Percentiles rank a stretch among this genome's conserved stretches.
Conservation (phyloP, 2,888 invertebrate genomes). For the Papilio elwesi region DNA sequence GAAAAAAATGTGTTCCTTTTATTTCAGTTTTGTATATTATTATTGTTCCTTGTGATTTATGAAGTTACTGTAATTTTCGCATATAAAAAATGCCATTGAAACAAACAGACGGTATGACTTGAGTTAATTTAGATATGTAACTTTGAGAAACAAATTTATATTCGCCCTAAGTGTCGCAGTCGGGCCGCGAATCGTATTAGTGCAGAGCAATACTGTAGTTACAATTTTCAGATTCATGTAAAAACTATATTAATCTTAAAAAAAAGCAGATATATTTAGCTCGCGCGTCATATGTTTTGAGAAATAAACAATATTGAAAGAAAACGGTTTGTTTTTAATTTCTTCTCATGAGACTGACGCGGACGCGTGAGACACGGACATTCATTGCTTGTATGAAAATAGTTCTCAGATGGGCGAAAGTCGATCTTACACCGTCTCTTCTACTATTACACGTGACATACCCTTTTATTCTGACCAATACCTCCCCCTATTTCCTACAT, state of each 20-base stretch:
- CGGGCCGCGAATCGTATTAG: not conserved
- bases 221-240: not conserved
- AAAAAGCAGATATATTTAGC: not conserved
- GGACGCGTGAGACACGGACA: too few species aligned
- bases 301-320: constrained; percentile 17
- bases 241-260: not conserved
- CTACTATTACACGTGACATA: too few species aligned
- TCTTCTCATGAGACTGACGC: not conserved
- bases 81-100: not conserved
- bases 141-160: not conserved
- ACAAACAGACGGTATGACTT: constrained; percentile 1
- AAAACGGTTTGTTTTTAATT: not conserved
- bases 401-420: too few species aligned
- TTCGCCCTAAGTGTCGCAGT: not conserved
- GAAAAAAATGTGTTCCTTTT: too few species aligned
- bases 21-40: too few species aligned
- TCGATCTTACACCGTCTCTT: too few species aligned
- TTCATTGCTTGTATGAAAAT: too few species aligned
- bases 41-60: too few species aligned
- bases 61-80: not conserved
- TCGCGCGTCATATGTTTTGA: constrained; percentile 10
- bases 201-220: constrained; percentile 10
- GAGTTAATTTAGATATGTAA: not conserved
- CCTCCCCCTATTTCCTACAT: too few species aligned
- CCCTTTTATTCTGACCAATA: too few species aligned